Base-by-base conservation (phyloP, 2,888 invertebrate species). In the Cerastis leucographa region DNA sequence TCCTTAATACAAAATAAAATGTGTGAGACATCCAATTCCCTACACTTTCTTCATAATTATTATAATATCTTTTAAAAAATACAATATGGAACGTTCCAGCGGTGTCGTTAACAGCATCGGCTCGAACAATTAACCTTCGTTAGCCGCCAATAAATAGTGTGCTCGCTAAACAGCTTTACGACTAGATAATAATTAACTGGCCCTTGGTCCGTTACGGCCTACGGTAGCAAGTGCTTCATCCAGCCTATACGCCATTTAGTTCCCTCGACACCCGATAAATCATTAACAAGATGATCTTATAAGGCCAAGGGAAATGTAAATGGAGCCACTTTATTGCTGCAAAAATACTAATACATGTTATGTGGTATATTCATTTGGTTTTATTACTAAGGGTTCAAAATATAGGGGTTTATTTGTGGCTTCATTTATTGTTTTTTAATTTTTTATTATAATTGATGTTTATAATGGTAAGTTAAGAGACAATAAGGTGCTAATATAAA, bases 101-200 rank as follows among this genome's bases (percentile, higher is more conserved):
- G 85, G 88, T 89, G 89, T 90, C 88, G 88, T 89, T 90, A 90
- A 89, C 88, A 89, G 86, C 87, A 89, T 86, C 85, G 89, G 87
- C 85, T 88, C 86, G 89, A 89, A 93, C 92, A 94, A 94, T 95
- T 94, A 94, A 93, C 93, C 93, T 93, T 93, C 92, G 94, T 94
- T 93, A 93, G 92, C 91, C 88, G 89, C 91, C 93, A 94, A 94
- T 95, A 95, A 95, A 95, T 94, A 94, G 91, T 91, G 89, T 88
- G 90, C 92, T 91, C 90, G 92, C 91, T 91, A 89, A 92, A 91
- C 93, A 92, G 89, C 90, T 94, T 94, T 91, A 93, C 92, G 91
- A 91, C 91, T 92, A 92, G 91, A 93, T 94, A 81, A 93, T 95
- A 95, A 95, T 95, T 94, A 94, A 93, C 92, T 89, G 89, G 89